Evolutionary conservation across 37 sponge, comb jelly and placozoan species (phyloP).

Genomic region (Diacarnus erythraeanus): DNA sequence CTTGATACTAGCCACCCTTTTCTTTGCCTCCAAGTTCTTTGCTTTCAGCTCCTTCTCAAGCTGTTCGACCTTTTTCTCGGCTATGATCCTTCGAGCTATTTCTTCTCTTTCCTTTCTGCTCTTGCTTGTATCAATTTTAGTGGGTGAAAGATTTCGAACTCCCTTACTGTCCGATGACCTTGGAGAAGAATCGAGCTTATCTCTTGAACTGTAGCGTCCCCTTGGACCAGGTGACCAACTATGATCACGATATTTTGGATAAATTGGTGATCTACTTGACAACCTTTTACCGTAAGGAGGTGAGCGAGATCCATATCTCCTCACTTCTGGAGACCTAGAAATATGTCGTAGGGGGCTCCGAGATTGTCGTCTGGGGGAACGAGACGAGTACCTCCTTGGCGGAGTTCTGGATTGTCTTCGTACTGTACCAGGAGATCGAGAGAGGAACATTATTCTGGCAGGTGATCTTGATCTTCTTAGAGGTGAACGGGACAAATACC

Average conservation of each 20-base stretch:
- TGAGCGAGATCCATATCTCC: constrained; percentile 5
- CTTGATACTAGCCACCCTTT: not conserved
- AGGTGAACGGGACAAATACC: not conserved
- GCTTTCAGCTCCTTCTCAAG: not conserved
- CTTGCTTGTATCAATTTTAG: not conserved
- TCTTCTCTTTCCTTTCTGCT: not conserved
- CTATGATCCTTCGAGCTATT: not conserved
- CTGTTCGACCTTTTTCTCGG: not conserved
- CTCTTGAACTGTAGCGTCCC: not conserved
- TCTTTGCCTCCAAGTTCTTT: not conserved
- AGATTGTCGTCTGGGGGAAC: not conserved
- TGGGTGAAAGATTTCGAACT: not conserved
- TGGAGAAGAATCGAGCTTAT: not conserved
- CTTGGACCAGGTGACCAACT: not conserved
- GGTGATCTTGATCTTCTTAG: not conserved
- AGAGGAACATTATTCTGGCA: no score
- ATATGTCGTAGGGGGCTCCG: not conserved
- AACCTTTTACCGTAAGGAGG: not conserved
- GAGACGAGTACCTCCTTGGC: not conserved
- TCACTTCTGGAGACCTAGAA: not conserved
- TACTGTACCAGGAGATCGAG: constrained; percentile 1
- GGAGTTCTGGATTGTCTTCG: not conserved
- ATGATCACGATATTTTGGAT: not conserved
- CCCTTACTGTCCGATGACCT: no score
- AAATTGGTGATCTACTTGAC: not conserved